Base-by-base conservation (phyloP, 2,888 invertebrate species). In the Drosophila kambysellisi region DNA sequence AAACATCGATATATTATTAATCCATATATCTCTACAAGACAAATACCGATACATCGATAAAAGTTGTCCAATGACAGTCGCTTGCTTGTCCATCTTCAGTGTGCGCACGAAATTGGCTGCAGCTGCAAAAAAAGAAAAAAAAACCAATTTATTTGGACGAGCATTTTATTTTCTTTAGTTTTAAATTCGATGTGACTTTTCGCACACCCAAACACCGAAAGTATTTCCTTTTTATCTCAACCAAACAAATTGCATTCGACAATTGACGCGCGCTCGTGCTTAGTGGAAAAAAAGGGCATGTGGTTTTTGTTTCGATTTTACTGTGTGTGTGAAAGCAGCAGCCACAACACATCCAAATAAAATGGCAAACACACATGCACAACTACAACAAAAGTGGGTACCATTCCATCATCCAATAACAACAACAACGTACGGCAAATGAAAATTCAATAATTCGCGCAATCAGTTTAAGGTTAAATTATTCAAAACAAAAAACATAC, bases 291-390 rank as follows among this genome's bases (percentile, higher is more conserved):
- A 62, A 75, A 58, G 64, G 73, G 75, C 81, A 81, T 90, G 91
- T 86, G 89, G 77, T 67, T 72, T 62, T 62, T 74, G 57, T 74
- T 76, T 59, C 54, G 75, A 81, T 73, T 75, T 80, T 78, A 70
- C 68, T 76, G 66, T 76, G 71, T 76, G 71, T 76, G 89, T 73
- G 88, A 89, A 89, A 89, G 70, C 87, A 89, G 70, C 87, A 76
- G 75, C 61, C 75, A 73, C 69, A 83, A 74, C 81, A 86, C 86
- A 66, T 71, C 61, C 70, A 69, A 89, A 80, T 25, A 90, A 80
- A 90, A 88, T 86, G 91, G 84, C 91, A 86, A 90, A 79, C 86
- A 84, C 86, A 85, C 89, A 88, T 76, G 71, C 63, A 88, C 89
- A 83, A 70, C 64, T 76, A 85, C 83, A 82, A 76, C 68, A 90